phyloP scores from a whole-genome alignment of 2,113 vertebrate genomes.

The Tetraodon nigroviridis region DNA sequence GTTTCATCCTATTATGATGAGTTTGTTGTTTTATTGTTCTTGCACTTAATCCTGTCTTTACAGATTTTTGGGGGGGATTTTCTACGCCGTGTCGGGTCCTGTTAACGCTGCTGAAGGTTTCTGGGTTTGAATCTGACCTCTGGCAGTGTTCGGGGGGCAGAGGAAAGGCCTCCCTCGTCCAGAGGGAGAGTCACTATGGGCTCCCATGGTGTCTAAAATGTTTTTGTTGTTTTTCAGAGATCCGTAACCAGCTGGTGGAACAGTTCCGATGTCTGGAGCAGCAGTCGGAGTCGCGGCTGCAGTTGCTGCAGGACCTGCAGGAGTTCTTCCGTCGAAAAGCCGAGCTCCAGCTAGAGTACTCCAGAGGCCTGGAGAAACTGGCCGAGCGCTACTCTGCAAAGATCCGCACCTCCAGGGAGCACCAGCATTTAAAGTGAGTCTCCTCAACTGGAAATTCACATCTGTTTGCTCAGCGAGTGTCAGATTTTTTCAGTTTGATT shows the following conservation, averaged over 20 bases:
- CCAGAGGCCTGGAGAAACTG: slow-evolving; percentile 90
- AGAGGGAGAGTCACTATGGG: slow-evolving; percentile 8
- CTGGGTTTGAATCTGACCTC: slow-evolving; percentile 23
- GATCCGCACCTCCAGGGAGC: slow-evolving; percentile 89
- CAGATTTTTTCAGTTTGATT: slow-evolving; percentile 26
- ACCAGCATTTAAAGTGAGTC: slow-evolving; percentile 91
- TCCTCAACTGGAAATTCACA: slow-evolving; percentile 14
- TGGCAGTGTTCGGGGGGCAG: slow-evolving; percentile 19
- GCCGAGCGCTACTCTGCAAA: slow-evolving; percentile 91
- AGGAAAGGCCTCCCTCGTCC: slow-evolving; percentile 19
- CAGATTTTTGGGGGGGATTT: too few relatives aligned
- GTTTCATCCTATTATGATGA: slow-evolving; percentile 48
- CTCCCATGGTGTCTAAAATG: slow-evolving; percentile 24
- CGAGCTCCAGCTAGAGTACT: slow-evolving; percentile 91
- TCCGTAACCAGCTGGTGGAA: slow-evolving; percentile 90
- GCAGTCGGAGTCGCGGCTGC: slow-evolving; percentile 88
- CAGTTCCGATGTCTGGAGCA: slow-evolving; percentile 96
- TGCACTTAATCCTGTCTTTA: slow-evolving; percentile 7
- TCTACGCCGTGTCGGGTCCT: neutral
- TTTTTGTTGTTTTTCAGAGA: slow-evolving; percentile 74
- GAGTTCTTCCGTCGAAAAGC: slow-evolving; percentile 95
- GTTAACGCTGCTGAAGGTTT: neutral
- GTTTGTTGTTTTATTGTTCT: slow-evolving; percentile 39
- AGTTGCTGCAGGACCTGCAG: slow-evolving; percentile 94
- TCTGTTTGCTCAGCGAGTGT: neutral